Conservation (phyloP, 2,113 vertebrate species). For the Sinocyclocheilus rhinocerous region DNA sequence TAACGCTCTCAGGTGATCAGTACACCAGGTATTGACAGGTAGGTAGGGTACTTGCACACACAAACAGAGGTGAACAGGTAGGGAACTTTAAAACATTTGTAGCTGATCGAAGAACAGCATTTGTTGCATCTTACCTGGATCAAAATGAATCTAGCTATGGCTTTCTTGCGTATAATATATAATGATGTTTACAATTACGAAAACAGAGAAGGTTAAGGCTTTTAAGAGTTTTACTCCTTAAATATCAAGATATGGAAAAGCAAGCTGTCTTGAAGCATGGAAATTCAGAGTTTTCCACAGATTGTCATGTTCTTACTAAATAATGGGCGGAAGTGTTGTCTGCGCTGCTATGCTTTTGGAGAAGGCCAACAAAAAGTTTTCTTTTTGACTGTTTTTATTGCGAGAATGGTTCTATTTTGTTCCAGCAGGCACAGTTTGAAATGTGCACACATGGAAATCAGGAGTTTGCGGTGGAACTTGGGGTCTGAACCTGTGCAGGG, state of each 20-base stretch:
- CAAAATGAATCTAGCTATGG: background rate
- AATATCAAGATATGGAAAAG: background rate
- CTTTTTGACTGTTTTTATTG: conserved; percentile 19
- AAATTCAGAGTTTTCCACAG: no score
- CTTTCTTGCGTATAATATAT: background rate
- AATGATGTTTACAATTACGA: no score
- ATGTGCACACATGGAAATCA: background rate
- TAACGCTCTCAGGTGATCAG: conserved; percentile 57
- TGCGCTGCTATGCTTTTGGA: conserved; percentile 11
- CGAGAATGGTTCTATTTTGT: conserved; percentile 13
- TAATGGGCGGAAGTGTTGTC: background rate
- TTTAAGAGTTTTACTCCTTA: no score
- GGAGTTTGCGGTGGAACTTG: background rate
- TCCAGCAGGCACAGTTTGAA: conserved; percentile 8
- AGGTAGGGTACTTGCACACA: conserved; percentile 49
- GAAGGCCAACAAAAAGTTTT: background rate
- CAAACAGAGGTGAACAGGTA: conserved; percentile 36
- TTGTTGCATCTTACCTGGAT: no score
- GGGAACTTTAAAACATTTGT: conserved; percentile 6
- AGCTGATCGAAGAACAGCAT: background rate
- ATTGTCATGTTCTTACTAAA: background rate
- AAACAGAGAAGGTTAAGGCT: no score
- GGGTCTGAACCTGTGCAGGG: background rate
- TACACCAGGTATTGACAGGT: conserved; percentile 56
- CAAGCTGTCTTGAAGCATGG: background rate